Evolutionary conservation across 2,888 invertebrate genomes (phyloP).

Genomic region (Alloplasta piceator): DNA sequence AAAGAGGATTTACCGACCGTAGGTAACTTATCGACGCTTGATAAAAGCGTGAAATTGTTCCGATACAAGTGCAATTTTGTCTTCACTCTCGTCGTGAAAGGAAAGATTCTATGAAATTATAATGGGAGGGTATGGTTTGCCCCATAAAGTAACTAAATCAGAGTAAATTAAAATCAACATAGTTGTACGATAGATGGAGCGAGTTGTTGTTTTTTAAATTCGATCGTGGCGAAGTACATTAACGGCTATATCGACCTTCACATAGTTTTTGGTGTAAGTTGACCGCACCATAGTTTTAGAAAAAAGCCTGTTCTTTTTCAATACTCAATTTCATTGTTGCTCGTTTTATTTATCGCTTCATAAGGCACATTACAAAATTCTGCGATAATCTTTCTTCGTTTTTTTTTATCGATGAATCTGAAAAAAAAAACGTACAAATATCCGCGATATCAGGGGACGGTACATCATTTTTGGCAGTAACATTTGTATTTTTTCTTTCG

Average conservation of each 20-base stretch:
- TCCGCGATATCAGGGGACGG: slow-evolving; percentile 36
- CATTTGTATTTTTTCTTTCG: slow-evolving; percentile 39
- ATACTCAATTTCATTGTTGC: slow-evolving; percentile 15
- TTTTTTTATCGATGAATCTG: slow-evolving; percentile 49
- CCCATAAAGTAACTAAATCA: no score
- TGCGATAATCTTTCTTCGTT: slow-evolving; percentile 15
- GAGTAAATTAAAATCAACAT: no score
- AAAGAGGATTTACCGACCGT: neutral
- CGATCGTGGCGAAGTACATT: neutral
- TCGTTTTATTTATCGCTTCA: slow-evolving; percentile 10
- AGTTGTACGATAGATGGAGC: no score
- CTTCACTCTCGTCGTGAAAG: no score
- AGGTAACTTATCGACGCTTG: neutral
- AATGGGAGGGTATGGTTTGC: no score
- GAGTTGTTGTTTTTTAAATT: no score
- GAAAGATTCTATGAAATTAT: no score
- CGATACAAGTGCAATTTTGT: no score
- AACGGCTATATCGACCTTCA: neutral
- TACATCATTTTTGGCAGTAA: slow-evolving; percentile 42
- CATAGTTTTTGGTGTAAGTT: neutral
- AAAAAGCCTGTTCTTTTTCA: no score
- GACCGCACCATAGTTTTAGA: slow-evolving; percentile 37
- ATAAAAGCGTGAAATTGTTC: no score
- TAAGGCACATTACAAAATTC: slow-evolving; percentile 59
- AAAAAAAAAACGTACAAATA: slow-evolving; percentile 37